phyloP scores from a whole-genome alignment of 2,113 vertebrate species.

The Tringa solitaria region DNA sequence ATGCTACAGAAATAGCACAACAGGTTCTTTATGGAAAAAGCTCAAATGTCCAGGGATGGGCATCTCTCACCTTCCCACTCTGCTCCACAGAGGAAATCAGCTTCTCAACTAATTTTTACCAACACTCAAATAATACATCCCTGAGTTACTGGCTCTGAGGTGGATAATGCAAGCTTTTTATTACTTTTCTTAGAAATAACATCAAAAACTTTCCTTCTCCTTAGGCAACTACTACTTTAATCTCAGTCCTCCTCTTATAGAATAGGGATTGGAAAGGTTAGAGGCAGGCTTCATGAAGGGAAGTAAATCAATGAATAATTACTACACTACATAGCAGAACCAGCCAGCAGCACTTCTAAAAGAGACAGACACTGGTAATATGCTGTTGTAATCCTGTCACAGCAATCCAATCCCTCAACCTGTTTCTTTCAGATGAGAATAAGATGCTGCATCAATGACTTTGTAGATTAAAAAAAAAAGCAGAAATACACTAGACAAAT shows the following conservation, averaged over 20 bases:
- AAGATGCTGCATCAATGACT: not conserved
- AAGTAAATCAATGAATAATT: constrained; percentile 44
- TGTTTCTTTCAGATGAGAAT: not conserved
- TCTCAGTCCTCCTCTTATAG: not conserved
- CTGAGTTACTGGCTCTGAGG: not conserved
- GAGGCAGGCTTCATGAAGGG: not conserved
- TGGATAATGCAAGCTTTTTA: not conserved
- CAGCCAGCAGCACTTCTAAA: not conserved
- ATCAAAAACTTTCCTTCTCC: not conserved
- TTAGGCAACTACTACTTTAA: not conserved
- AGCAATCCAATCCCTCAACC: not conserved
- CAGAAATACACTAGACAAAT: not conserved
- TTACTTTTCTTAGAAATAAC: not conserved
- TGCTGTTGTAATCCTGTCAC: not conserved
- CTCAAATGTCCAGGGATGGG: not conserved
- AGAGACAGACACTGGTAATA: not conserved
- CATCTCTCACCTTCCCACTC: not conserved
- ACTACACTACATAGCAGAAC: not conserved
- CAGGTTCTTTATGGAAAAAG: not conserved
- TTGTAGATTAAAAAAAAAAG: not conserved
- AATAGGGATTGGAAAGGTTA: not conserved
- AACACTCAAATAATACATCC: not conserved
- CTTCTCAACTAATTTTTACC: not conserved
- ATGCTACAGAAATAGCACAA: not conserved
- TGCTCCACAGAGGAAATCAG: not conserved